These are phyloP conservation scores for Neoseiulus cucumeris DNA, from an alignment of 1,140 invertebrate genomes.

Conservation along the genomic window DNA sequence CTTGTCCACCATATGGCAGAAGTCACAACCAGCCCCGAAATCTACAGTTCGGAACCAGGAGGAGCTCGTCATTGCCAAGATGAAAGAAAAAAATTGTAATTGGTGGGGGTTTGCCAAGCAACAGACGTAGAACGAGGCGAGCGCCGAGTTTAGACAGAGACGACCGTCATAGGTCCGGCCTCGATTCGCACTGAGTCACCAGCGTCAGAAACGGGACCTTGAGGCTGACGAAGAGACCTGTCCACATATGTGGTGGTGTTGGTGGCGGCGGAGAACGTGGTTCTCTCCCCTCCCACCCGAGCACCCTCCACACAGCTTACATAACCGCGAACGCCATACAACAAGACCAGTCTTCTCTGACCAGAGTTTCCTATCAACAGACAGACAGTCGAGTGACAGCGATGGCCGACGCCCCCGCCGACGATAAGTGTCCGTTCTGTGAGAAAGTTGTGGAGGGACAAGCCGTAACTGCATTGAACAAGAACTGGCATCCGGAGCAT, in stretches of 20 bases:
- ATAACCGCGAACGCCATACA: background rate
- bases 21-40: too few relatives aligned
- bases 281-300: constrained; percentile 4
- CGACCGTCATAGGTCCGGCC: too few relatives aligned
- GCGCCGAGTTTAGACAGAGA: too few relatives aligned
- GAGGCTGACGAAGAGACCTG: background rate
- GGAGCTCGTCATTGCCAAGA: too few relatives aligned
- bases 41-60: too few relatives aligned
- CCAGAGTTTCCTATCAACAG: background rate
- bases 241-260: background rate
- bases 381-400: background rate
- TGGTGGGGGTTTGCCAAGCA: too few relatives aligned
- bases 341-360: background rate
- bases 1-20: too few relatives aligned
- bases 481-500: constrained; percentile 34
- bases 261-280: background rate
- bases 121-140: too few relatives aligned
- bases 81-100: too few relatives aligned
- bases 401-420: constrained; percentile 3
- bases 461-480: constrained; percentile 30
- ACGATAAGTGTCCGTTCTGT: constrained; percentile 4
- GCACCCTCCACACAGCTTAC: background rate
- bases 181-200: too few relatives aligned
- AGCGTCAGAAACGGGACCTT: background rate
- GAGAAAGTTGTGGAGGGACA: constrained; percentile 6